Percentiles rank a stretch among this genome's conserved stretches.
phyloP scores from a whole-genome alignment of 2,797 vertebrate species.

The Acridotheres tristis region DNA sequence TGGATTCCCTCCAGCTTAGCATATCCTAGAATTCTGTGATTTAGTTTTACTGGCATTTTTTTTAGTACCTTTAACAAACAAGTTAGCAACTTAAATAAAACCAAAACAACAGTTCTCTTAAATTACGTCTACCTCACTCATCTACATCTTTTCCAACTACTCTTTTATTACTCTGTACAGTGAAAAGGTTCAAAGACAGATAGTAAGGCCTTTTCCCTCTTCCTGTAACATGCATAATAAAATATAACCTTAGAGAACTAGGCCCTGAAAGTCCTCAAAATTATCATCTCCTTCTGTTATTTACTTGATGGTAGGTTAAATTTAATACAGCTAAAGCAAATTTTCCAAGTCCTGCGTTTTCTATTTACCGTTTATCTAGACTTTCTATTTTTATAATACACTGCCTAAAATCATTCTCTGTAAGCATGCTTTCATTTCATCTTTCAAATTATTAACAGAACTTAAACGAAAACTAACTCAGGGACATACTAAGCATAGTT shows the following conservation, averaged over 20 bases:
- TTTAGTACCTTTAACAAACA: no score
- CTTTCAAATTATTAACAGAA: not conserved
- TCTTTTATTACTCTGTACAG: not conserved
- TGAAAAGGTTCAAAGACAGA: not conserved
- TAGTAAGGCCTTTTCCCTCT: not conserved
- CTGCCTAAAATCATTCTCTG: not conserved
- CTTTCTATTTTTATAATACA: not conserved
- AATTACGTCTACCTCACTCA: not conserved
- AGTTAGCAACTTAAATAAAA: no score
- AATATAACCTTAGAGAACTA: not conserved
- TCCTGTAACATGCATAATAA: not conserved
- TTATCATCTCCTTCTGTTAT: not conserved
- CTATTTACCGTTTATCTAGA: not conserved
- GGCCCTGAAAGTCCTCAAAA: not conserved
- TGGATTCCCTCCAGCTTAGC: not conserved
- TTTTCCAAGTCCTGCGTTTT: not conserved
- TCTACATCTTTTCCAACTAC: not conserved
- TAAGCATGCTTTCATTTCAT: not conserved
- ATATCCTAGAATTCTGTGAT: not conserved
- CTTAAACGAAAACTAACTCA: not conserved
- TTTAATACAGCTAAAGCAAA: not conserved
- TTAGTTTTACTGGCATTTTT: no score
- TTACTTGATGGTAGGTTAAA: not conserved
- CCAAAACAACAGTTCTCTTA: no score
- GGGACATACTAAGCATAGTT: not conserved